These are phyloP conservation scores for Nematopogon swammerdamellus DNA, from an alignment of 2,888 invertebrate species.

Conservation along the genomic window DNA sequence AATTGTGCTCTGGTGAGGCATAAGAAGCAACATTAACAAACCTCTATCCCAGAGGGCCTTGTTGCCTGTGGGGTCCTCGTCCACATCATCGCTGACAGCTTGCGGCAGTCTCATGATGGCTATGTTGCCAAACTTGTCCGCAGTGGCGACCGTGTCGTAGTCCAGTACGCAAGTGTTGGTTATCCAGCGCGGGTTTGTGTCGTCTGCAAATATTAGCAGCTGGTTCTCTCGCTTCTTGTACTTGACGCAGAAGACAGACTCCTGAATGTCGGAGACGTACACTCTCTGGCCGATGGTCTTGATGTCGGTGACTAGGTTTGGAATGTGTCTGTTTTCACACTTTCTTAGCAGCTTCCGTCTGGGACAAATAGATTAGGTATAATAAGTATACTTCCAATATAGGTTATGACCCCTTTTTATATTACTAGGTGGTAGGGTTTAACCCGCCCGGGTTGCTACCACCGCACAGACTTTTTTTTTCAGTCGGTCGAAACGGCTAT, in stretches of 20 bases:
- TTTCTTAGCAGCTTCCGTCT: slow-evolving; percentile 89
- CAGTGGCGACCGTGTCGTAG: slow-evolving; percentile 93
- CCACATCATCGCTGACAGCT: slow-evolving; percentile 94
- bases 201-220: slow-evolving; percentile 96
- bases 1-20: no score
- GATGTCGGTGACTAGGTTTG: slow-evolving; percentile 90
- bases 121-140: slow-evolving; percentile 98
- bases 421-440: no score
- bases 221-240: slow-evolving; percentile 96
- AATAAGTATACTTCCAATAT: background rate
- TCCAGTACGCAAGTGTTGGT: slow-evolving; percentile 90
- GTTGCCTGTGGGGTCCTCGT: slow-evolving; percentile 98
- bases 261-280: slow-evolving; percentile 93
- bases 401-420: no score
- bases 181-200: slow-evolving; percentile 94
- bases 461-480: no score
- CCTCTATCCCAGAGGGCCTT: slow-evolving; percentile 94
- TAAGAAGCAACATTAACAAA: slow-evolving; percentile 16
- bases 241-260: slow-evolving; percentile 93
- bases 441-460: no score
- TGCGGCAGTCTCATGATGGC: slow-evolving; percentile 86
- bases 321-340: slow-evolving; percentile 97
- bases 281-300: slow-evolving; percentile 93
- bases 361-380: background rate
- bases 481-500: no score